Evolutionary conservation across 35 echinoderm and acorn worm genomes (phyloP), one percentile per base, ranked within the genome.

Genomic region (Eucidaris tribuloides): DNA sequence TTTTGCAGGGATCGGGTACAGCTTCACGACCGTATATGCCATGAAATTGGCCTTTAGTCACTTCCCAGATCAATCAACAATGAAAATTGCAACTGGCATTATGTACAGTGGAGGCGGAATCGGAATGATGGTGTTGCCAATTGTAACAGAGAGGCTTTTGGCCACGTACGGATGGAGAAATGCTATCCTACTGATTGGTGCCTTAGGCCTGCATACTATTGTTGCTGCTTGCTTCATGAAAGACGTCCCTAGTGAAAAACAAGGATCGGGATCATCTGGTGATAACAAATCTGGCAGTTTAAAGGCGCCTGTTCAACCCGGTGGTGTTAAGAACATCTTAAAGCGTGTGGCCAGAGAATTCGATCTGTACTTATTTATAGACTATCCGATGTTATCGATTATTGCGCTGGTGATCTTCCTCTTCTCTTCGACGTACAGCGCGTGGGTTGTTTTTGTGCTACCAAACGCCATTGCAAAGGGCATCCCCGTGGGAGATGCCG

Each of bases 141-240:
- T 49, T 17, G 9, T 86, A 20, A 77, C 65, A 25, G 42, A 77
- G 48, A 27, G 52, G 31, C 42, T 86, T 31, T 22, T 39, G 6
- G 70, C 38, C 5, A 48, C 28, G 4, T 86, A 86, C 83, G 83
- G 83, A 31, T 86, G 83, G 83, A 42, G 83, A 58, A 70, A 70
- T 22, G 48, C 83, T 15, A n/a, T 86, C 28, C 83, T 86, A 2
- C 32, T 86, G 4, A 42, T 86, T n/a, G 65, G 65, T 60, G 83
- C 66, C 5, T 13, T 78, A 14, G 39, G 54, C 31, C 27, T 77
- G 43, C 44, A 86, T 38, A 68, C 42, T 29, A 34, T 86, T 33
- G 83, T 58, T 27, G 34, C 65, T 25, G 65, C n/a, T n/a, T n/a
- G n/a, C n/a, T n/a, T n/a, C n/a, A n/a, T n/a, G n/a, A n/a, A n/a